Base-by-base conservation (phyloP, 2,888 invertebrate species). In the Netelia melanura region DNA sequence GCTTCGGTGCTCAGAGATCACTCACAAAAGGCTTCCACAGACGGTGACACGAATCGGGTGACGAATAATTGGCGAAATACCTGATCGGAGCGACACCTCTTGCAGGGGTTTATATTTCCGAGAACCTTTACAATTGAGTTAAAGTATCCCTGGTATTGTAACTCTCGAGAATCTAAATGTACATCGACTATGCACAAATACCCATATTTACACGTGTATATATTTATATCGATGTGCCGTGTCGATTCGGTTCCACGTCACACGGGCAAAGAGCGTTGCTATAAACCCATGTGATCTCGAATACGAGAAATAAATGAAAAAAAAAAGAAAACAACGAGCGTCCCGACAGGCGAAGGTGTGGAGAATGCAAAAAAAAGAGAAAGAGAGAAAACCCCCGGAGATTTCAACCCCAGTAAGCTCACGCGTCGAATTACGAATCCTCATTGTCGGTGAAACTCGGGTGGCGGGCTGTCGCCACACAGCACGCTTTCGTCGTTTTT, bases 361-460 rank as follows among this genome's bases (percentile, higher is more conserved):
- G 76, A 58, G 68, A 68, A 77, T 80, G 67, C 52, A 44, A 68
- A 74, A 61, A 61, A 68, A 81, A 81, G 74, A 52, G n/a, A 9
- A 61, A 54, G 21, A 44, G 64, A 72, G 56, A 65, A 65, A 52
- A 74, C 54, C 67, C 44, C 70, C 14, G 11, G 79, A 83, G 79
- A 88, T 87, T 86, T 81, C 85, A 88, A 85, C 87, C 87, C 87
- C 86, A 75, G 77, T 87, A 82, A 72, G 43, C 79, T 82, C 75
- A 62, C 79, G 61, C 71, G 87, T 88, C 88, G 89, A 89, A 90
- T 89, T 89, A 88, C 86, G 89, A 88, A 89, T 88, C 87, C 86
- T 87, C 87, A 86, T 88, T 86, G 86, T 88, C 87, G 78, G 86
- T 86, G 78, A 87, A 88, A 80, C 82, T 83, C 85, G 58, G 83